Evolutionary conservation across 1,140 invertebrate species (phyloP), one percentile per base, ranked within the genome.

Genomic region (Brachionus rubens): DNA sequence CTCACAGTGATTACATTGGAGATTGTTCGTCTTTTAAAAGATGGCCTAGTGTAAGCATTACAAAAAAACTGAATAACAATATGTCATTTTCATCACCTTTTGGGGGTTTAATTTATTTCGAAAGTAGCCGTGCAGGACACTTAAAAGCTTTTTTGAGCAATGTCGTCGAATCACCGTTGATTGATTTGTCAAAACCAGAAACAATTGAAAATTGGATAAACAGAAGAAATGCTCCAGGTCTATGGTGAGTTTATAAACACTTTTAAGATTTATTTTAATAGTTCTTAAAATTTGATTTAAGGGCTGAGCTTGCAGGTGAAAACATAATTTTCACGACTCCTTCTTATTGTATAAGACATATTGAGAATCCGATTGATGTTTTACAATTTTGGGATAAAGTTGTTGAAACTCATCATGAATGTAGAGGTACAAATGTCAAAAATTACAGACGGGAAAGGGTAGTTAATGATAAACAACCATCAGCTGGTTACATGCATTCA

Each of bases 241-340:
- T 79, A 36, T 80, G 68, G 68, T 72, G 50, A 30, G 30, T 36
- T 28, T 5, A 16, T 10, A 28, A 41, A 12, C 19, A 30, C 16
- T 47, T 30, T 48, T 12, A 47, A 48, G 21, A 43, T 26, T 28
- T 36, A n/a, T 52, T 16, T 33, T 70, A 47, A 9, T 28, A 19
- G 12, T 19, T 56, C 21, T n/a, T 6, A 28, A 10, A 12, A 33
- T 9, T 10, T 19, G n/a, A n/a, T n/a, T n/a, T 6, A 14, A 72
- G 79, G 79, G 78, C 77, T 40, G 79, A 80, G 48, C 72, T 80
- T 9, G 40, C 76, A 30, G 79, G 79, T 6, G 56, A 78, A 26
- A 54, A 76, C 14, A 76, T 80, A 48, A 75, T 77, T 19, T 65
- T 80, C 36, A 80, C 78, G 5, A 24, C 79, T 24, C 79, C 79